phyloP scores from a whole-genome alignment of 2,113 vertebrate genomes.

The Sialia sialis region DNA sequence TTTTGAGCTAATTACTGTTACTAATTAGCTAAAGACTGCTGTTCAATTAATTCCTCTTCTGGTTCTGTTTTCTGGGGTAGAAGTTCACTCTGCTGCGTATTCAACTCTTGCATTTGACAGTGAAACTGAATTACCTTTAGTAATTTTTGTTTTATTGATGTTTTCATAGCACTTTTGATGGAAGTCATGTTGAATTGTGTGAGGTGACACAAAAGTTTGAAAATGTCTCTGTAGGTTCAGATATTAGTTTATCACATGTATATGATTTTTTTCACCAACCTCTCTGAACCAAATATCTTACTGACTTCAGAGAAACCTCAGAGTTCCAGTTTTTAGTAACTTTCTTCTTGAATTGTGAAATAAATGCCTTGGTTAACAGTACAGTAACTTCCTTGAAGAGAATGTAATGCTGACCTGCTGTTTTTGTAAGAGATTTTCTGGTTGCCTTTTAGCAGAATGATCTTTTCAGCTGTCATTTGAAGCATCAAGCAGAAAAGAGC shows the following conservation, averaged over 20 bases:
- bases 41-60: not conserved
- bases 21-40: constrained; percentile 2
- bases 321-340: constrained; percentile 16
- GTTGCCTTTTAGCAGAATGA: not conserved
- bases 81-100: not conserved
- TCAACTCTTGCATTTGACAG: not conserved
- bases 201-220: not conserved
- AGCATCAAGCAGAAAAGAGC: not conserved
- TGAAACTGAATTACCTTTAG: not conserved
- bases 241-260: not conserved
- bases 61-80: not conserved
- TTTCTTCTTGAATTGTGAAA: constrained; percentile 39
- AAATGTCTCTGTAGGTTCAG: not conserved
- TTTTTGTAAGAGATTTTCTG: not conserved
- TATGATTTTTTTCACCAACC: not conserved
- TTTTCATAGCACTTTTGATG: not conserved
- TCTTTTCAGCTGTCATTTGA: not conserved
- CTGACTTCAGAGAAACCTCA: not conserved
- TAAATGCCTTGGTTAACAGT: not conserved
- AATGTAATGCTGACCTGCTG: not conserved
- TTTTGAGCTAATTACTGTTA: not conserved
- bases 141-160: not conserved
- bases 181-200: not conserved
- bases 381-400: not conserved
- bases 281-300: not conserved